A percentile compares a stretch with the other conserved stretches of the same genome.
phyloP scores from a whole-genome alignment of 92 coral and sea anemone genomes.

The Porites cylindrica region DNA sequence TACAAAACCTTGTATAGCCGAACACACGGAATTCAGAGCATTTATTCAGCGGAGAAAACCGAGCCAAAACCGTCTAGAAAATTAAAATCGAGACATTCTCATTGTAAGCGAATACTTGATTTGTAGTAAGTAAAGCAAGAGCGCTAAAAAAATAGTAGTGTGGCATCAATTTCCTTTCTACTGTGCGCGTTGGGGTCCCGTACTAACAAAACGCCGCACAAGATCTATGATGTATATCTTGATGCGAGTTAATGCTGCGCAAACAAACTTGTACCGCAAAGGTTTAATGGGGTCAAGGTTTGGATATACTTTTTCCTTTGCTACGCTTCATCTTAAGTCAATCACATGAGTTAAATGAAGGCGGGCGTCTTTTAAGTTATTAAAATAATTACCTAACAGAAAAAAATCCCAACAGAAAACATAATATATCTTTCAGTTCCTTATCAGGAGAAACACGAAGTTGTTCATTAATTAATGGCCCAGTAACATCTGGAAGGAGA shows the following conservation, averaged over 20 bases:
- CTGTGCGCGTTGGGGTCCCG: neutral
- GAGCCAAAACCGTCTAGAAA: slow-evolving; percentile 6
- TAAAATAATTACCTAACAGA: neutral
- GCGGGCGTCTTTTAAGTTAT: neutral
- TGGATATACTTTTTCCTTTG: neutral
- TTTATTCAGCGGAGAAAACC: slow-evolving; percentile 2
- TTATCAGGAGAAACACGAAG: slow-evolving; percentile 23
- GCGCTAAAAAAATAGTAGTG: neutral
- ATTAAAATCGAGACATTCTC: neutral
- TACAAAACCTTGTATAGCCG: neutral
- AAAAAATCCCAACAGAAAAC: neutral
- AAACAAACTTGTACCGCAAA: neutral
- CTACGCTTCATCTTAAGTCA: slow-evolving; percentile 4
- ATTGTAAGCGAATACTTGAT: neutral
- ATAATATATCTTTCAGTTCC: neutral
- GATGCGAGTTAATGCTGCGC: neutral
- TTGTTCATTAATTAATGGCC: neutral
- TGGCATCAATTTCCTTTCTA: slow-evolving; percentile 2
- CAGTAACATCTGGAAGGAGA: slow-evolving; percentile 28
- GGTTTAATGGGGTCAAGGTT: slow-evolving; percentile 36
- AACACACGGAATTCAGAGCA: slow-evolving; percentile 26
- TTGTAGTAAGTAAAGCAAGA: neutral
- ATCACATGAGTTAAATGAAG: slow-evolving; percentile 18
- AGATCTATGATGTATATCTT: slow-evolving; percentile 7
- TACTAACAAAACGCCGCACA: slow-evolving; percentile 6